phyloP scores from a whole-genome alignment of 2,888 invertebrate species.

The Axea sp. region DNA sequence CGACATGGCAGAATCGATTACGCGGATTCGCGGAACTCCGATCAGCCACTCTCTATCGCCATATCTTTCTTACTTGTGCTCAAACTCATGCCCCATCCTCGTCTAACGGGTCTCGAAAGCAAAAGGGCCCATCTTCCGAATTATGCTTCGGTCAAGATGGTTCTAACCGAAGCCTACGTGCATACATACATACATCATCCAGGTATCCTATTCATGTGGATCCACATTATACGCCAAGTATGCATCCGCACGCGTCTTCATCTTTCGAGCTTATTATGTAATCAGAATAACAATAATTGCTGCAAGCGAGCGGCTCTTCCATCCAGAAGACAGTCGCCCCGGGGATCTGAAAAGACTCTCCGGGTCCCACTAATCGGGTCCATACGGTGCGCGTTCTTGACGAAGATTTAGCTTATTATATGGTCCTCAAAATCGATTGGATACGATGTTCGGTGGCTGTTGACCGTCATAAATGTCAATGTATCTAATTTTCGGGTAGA shows the following conservation, averaged over 20 bases:
- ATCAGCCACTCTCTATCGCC: constrained; percentile 54
- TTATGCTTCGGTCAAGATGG: constrained; percentile 71
- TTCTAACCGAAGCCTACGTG: constrained; percentile 39
- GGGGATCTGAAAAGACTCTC: constrained; percentile 49
- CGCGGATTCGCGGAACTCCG: constrained; percentile 78
- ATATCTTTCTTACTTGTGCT: constrained; percentile 40
- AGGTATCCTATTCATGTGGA: constrained; percentile 13
- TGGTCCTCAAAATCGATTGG: constrained; percentile 16
- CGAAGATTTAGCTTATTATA: constrained; percentile 44
- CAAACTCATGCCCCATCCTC: constrained; percentile 28
- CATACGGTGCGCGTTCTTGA: constrained; percentile 31
- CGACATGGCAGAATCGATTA: constrained; percentile 80
- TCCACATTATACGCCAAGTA: constrained; percentile 7
- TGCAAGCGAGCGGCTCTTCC: constrained; percentile 75
- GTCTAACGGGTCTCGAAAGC: constrained; percentile 12
- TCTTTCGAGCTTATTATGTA: constrained; percentile 73
- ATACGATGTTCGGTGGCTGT: constrained; percentile 19
- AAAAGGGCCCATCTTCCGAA: constrained; percentile 69
- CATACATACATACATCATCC: constrained; percentile 47
- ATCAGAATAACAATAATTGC: constrained; percentile 78
- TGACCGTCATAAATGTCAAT: constrained; percentile 41
- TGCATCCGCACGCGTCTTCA: constrained; percentile 49
- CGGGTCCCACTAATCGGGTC: constrained; percentile 24
- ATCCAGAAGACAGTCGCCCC: constrained; percentile 74
- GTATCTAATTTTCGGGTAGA: constrained; percentile 12